These are phyloP conservation scores for Caenorhabditis macrosperma DNA, from an alignment of 2,888 invertebrate species.

Conservation along the genomic window DNA sequence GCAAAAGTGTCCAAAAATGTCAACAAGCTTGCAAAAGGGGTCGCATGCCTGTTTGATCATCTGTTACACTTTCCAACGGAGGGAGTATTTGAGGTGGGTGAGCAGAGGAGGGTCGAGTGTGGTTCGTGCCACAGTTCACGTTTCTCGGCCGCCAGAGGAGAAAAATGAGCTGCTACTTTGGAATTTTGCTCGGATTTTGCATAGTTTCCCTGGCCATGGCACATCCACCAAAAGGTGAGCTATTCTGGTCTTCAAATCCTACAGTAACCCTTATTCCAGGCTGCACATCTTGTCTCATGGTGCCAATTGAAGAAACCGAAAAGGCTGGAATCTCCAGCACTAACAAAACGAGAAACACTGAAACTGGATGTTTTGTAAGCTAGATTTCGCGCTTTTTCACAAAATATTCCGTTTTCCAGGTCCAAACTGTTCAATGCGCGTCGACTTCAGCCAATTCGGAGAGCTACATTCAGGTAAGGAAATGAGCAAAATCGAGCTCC, in stretches of 20 bases:
- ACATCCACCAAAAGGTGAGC: too few species aligned
- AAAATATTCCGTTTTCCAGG: constrained; percentile 15
- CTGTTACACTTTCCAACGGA: not conserved
- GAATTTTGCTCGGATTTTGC: too few species aligned
- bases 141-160: too few species aligned
- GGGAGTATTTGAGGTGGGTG: too few species aligned
- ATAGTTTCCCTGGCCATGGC: too few species aligned
- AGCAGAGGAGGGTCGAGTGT: too few species aligned
- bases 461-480: constrained; percentile 31
- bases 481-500: too few species aligned
- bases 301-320: constrained; percentile 41
- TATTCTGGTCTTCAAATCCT: too few species aligned
- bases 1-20: not conserved
- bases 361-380: constrained; percentile 47
- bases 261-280: too few species aligned
- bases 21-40: not conserved
- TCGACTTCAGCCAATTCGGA: constrained; percentile 24
- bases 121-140: too few species aligned
- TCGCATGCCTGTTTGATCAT: not conserved
- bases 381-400: not conserved
- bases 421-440: constrained; percentile 34
- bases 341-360: constrained; percentile 34
- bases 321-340: constrained; percentile 38
- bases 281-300: constrained; percentile 44
- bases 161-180: too few species aligned